These are phyloP conservation scores for Bactericera cockerelli DNA, from an alignment of 1,140 invertebrate species.

Conservation along the genomic window DNA sequence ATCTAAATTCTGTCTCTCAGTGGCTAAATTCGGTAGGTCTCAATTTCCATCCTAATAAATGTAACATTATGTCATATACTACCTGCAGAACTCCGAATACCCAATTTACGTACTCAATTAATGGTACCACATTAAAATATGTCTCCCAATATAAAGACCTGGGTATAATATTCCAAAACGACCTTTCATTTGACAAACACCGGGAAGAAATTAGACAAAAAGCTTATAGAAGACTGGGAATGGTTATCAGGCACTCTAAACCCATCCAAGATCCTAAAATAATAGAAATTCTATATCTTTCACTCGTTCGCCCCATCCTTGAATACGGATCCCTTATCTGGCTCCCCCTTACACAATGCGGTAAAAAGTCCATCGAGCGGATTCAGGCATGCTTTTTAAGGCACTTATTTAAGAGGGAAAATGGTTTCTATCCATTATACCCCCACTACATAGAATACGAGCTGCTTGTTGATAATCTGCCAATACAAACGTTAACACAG, in stretches of 20 bases:
- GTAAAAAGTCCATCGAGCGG: constrained; percentile 9
- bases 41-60: not conserved
- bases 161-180: not conserved
- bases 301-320: constrained; percentile 8
- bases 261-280: not conserved
- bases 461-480: not conserved
- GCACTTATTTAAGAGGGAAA: not conserved
- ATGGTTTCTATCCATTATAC: not conserved
- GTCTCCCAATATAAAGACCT: not conserved
- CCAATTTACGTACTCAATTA: not conserved
- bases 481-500: not conserved
- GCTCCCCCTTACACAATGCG: not conserved
- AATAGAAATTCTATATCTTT: constrained; percentile 1
- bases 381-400: not conserved
- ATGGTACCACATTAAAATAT: not conserved
- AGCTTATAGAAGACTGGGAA: not conserved
- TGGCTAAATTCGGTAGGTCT: not conserved
- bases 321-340: constrained; percentile 12
- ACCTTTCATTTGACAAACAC: not conserved
- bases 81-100: not conserved
- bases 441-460: not conserved
- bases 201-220: not conserved
- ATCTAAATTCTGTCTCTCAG: not conserved
- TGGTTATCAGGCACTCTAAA: not conserved
- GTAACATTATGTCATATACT: not conserved